A percentile compares a stretch with the other conserved stretches of the same genome.
phyloP scores from a whole-genome alignment of 2,113 vertebrate genomes.

The Neogale vison region DNA sequence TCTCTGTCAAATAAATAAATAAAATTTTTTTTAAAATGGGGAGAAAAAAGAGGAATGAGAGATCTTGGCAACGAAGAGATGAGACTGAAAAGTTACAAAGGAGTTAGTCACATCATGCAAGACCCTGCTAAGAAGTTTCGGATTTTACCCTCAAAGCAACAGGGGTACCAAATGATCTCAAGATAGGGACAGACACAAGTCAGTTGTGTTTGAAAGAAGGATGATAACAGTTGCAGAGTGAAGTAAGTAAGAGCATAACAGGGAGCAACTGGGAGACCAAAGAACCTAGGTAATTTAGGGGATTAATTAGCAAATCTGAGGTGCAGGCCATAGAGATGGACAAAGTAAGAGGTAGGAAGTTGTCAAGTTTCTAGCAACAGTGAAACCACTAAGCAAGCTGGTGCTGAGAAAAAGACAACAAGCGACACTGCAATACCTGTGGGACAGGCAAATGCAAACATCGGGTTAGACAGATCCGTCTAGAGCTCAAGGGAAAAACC shows the following conservation, averaged over 20 bases:
- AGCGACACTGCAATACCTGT: not conserved
- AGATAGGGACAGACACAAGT: not conserved
- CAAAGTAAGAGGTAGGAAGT: conserved; percentile 26
- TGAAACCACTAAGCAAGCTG: not conserved
- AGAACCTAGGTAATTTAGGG: not conserved
- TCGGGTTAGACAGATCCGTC: not conserved
- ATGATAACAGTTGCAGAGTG: not conserved
- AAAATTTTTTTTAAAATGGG: not conserved
- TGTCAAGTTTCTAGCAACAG: not conserved
- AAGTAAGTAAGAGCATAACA: not conserved
- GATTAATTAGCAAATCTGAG: not conserved
- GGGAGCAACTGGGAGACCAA: not conserved
- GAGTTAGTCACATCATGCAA: not conserved
- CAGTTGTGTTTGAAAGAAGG: not conserved
- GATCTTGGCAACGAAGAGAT: not conserved
- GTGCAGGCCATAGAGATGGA: not conserved
- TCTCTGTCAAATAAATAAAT: too few species aligned
- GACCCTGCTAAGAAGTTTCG: not conserved
- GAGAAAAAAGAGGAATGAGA: not conserved
- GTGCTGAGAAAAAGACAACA: not conserved
- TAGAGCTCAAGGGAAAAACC: not conserved
- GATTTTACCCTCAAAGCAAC: not conserved
- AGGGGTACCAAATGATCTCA: not conserved
- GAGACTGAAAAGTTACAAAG: not conserved
- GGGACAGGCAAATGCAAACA: not conserved